Evolutionary conservation across 2,113 vertebrate species (phyloP), one percentile per base, ranked within the genome.

Genomic region (Andinoacara biseriatus): DNA sequence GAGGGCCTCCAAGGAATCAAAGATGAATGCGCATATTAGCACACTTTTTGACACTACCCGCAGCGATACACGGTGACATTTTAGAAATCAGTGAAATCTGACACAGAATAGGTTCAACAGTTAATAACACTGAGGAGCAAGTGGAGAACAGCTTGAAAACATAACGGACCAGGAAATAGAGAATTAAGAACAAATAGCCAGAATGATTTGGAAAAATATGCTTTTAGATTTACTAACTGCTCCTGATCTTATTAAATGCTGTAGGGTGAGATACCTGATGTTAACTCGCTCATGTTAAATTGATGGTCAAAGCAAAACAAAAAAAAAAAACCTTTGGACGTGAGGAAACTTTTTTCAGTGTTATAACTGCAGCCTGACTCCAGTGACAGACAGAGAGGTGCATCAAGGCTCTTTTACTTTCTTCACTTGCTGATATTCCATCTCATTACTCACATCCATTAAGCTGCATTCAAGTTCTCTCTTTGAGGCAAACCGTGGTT

Each of bases 21-120:
- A 76, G 74, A 88, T 81, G 78, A 82, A 90, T 87, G 80, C 80
- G 52, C 29, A 61, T 84, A 63, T 87, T 43, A 62, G 57, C 61
- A 65, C 22, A 58, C 24, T 80, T 82, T 72, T 61, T 77, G 35
- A 83, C 40, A 76, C 26, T 10, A 57, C 33, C 35, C 54, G 38
- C 58, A 69, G 57, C 38, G n/a, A 78, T 35, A 40, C 52, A 59
- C n/a, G 31, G 22, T 83, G 83, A 79, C 60, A 76, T 88, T 63
- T 79, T 4, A 78, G 22, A 69, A 7, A 24, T 46, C 74, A 76
- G 13, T 43, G 20, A 77, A 61, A 77, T n/a, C 59, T 75, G 58
- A 62, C 43, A 56, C 61, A 11, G 24, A 85, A 40, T 29, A 57
- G 1, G 9, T 56, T 74, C 54, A 58, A 7, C n/a, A 61, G 69